Conservation (phyloP, 2,888 invertebrate species). For the Pseudococcus viburni region DNA sequence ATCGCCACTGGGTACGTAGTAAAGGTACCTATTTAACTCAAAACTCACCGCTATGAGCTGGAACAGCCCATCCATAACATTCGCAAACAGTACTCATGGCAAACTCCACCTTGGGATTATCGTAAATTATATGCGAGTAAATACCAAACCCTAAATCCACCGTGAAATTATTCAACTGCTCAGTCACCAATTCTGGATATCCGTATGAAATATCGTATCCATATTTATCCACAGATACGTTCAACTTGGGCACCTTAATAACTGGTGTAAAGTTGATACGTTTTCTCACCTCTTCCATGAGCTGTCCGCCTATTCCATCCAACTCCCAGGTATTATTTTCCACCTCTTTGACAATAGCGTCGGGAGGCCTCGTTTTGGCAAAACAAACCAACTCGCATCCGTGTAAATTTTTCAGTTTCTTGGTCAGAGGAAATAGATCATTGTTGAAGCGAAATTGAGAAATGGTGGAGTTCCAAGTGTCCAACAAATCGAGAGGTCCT, state of each 20-base stretch:
- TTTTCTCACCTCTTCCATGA: conserved; percentile 52
- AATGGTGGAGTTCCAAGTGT: conserved; percentile 18
- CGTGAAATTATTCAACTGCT: conserved; percentile 47
- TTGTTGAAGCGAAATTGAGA: background rate
- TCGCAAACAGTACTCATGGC: conserved; percentile 55
- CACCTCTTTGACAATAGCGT: conserved; percentile 37
- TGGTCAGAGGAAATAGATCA: background rate
- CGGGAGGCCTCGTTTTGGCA: conserved; percentile 66
- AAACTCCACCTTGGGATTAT: conserved; percentile 63
- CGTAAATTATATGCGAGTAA: conserved; percentile 67
- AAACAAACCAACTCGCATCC: conserved; percentile 58
- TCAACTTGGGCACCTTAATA: conserved; percentile 62
- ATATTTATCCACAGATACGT: conserved; percentile 64
- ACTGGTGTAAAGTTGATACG: conserved; percentile 59
- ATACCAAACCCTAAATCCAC: conserved; percentile 66
- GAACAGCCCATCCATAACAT: conserved; percentile 67
- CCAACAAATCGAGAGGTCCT: background rate
- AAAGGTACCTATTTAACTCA: too few species aligned
- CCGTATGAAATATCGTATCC: conserved; percentile 67
- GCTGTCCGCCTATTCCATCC: conserved; percentile 62
- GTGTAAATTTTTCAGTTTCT: conserved; percentile 52
- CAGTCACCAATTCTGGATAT: conserved; percentile 60
- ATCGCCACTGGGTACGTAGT: too few species aligned
- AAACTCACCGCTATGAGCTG: conserved; percentile 52
- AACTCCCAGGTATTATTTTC: conserved; percentile 60